These are phyloP conservation scores for Amazonetta brasiliensis DNA, from an alignment of 2,797 vertebrate genomes.

Conservation along the genomic window DNA sequence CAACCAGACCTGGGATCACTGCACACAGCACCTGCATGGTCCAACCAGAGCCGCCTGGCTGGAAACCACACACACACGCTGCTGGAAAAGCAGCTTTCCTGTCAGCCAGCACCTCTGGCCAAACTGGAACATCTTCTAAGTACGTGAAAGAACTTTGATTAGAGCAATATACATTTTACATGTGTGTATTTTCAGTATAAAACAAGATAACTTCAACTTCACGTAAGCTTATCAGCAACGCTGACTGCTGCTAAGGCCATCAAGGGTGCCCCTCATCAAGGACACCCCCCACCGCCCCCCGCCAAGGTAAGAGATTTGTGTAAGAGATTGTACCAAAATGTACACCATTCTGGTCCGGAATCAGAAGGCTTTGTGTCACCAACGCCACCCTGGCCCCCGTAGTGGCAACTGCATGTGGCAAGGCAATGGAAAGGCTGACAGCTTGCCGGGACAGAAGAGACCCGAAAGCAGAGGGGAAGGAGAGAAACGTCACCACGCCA, in stretches of 20 bases:
- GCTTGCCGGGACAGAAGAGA: neutral
- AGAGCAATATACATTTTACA: neutral
- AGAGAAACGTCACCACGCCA: neutral
- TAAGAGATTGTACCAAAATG: too few relatives aligned
- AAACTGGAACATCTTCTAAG: too few relatives aligned
- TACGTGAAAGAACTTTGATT: neutral
- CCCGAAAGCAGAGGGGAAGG: neutral
- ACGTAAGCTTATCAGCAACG: neutral
- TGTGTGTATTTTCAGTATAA: neutral
- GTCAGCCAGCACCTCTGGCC: neutral
- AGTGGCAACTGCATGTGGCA: neutral
- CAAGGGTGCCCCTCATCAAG: neutral
- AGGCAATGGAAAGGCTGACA: neutral
- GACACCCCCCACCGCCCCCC: too few relatives aligned
- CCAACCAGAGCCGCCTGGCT: too few relatives aligned
- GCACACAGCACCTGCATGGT: too few relatives aligned
- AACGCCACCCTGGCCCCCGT: rapidly evolving
- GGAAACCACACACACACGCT: neutral
- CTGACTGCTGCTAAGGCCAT: neutral
- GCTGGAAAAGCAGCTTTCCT: neutral
- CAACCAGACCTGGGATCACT: rapidly evolving
- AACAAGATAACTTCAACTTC: neutral
- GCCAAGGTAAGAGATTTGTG: too few relatives aligned
- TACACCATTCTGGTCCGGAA: neutral
- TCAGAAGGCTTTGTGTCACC: neutral